These are phyloP conservation scores for Hetaerina americana DNA, from an alignment of 1,140 invertebrate species.

Conservation along the genomic window DNA sequence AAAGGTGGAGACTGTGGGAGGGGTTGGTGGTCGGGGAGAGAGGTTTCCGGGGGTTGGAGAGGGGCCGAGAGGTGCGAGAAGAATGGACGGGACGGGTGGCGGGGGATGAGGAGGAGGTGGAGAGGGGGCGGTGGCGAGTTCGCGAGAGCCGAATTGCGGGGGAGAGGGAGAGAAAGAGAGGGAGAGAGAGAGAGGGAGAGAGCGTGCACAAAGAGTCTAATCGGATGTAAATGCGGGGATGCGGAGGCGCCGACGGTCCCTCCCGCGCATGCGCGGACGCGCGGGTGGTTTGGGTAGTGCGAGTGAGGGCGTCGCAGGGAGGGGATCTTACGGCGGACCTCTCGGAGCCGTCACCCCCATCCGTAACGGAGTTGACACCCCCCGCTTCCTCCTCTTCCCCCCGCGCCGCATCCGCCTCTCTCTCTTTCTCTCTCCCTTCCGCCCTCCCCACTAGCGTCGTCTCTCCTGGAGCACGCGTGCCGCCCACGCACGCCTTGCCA, in stretches of 20 bases:
- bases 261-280: not conserved
- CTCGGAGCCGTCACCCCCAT: not conserved
- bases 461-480: no score
- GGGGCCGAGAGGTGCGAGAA: no score
- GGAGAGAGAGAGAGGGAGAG: not conserved
- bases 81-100: not conserved
- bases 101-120: not conserved
- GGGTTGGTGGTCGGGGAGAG: not conserved
- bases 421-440: not conserved
- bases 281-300: no score
- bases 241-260: not conserved
- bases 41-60: not conserved
- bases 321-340: no score
- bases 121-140: not conserved
- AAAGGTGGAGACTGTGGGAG: not conserved
- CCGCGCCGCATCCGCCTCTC: not conserved
- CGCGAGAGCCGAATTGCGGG: not conserved
- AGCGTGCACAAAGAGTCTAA: not conserved
- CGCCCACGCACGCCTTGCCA: no score
- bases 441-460: not conserved
- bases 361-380: not conserved
- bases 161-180: not conserved
- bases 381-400: not conserved
- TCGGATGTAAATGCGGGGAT: not conserved
- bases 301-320: no score